Evolutionary conservation across 2,888 invertebrate genomes (phyloP).

Genomic region (Gastrophysa polygoni): DNA sequence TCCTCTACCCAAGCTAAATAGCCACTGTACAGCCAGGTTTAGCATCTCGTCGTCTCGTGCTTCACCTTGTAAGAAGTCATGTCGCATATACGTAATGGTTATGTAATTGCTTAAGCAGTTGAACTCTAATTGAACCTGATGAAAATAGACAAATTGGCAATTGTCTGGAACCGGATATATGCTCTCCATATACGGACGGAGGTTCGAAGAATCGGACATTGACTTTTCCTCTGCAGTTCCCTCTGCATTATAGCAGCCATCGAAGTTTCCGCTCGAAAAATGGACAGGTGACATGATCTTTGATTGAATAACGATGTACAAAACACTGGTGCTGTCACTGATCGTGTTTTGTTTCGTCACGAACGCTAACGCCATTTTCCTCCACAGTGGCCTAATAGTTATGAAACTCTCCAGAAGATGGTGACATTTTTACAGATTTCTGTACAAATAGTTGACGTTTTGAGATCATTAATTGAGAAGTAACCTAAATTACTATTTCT

Average conservation of each 20-base stretch:
- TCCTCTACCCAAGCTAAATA: constrained; percentile 15
- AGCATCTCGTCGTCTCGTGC: constrained; percentile 22
- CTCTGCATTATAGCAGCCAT: background rate
- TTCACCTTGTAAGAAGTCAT: constrained; percentile 22
- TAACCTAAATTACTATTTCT: no score
- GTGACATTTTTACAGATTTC: no score
- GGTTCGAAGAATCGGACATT: background rate
- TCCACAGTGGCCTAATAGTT: no score
- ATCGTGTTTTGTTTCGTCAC: no score
- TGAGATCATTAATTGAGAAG: no score
- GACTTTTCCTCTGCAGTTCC: background rate
- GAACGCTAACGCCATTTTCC: no score
- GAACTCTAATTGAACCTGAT: constrained; percentile 45
- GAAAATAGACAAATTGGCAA: constrained; percentile 33
- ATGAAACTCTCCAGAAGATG: no score
- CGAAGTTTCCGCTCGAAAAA: no score
- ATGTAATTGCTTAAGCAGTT: constrained; percentile 45
- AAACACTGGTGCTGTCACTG: no score
- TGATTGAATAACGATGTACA: no score
- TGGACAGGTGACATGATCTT: no score
- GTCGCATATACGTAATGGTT: constrained; percentile 39
- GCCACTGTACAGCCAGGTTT: constrained; percentile 21
- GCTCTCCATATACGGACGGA: constrained; percentile 1
- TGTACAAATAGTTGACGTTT: no score
- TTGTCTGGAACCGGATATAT: constrained; percentile 36